A percentile compares a stretch with the other conserved stretches of the same genome.
Evolutionary conservation across 1,140 invertebrate species (phyloP).

Genomic region (Ips typographus): DNA sequence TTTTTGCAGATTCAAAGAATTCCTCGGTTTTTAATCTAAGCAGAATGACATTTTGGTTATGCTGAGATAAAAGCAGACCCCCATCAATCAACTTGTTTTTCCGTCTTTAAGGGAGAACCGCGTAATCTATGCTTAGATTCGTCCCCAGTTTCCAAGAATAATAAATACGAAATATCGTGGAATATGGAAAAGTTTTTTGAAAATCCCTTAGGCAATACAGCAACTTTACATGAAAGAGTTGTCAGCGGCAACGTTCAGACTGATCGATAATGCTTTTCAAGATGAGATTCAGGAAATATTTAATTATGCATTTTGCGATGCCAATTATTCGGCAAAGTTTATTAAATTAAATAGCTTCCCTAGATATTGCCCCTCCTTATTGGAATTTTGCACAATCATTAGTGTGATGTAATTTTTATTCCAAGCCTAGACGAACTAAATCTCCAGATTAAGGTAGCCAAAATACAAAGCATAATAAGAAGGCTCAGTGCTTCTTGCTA

Average conservation of each 20-base stretch:
- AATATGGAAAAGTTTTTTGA: constrained; percentile 47
- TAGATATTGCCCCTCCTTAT: constrained; percentile 7
- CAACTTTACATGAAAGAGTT: constrained; percentile 50
- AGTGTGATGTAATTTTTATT: background rate
- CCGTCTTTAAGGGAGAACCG: background rate
- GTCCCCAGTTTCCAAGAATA: background rate
- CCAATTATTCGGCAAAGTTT: constrained; percentile 6
- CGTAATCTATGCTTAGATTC: background rate
- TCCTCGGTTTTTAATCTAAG: constrained; percentile 32
- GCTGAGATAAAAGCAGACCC: constrained; percentile 4
- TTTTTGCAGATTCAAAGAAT: constrained; percentile 44
- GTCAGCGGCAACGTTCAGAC: constrained; percentile 45
- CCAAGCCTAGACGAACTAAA: background rate
- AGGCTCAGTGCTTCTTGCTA: constrained; percentile 31
- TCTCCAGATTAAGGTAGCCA: constrained; percentile 12
- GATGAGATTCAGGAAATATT: constrained; percentile 23
- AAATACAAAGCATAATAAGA: constrained; percentile 2
- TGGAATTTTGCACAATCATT: constrained; percentile 3
- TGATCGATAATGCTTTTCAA: constrained; percentile 41
- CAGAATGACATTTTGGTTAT: constrained; percentile 27
- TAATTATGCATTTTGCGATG: constrained; percentile 10
- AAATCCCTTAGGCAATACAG: constrained; percentile 43
- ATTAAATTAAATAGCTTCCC: constrained; percentile 14
- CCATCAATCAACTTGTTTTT: constrained; percentile 8
- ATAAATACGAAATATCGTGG: constrained; percentile 39